Conservation (phyloP, 2,888 invertebrate species). For the Cephus sareptanus region DNA sequence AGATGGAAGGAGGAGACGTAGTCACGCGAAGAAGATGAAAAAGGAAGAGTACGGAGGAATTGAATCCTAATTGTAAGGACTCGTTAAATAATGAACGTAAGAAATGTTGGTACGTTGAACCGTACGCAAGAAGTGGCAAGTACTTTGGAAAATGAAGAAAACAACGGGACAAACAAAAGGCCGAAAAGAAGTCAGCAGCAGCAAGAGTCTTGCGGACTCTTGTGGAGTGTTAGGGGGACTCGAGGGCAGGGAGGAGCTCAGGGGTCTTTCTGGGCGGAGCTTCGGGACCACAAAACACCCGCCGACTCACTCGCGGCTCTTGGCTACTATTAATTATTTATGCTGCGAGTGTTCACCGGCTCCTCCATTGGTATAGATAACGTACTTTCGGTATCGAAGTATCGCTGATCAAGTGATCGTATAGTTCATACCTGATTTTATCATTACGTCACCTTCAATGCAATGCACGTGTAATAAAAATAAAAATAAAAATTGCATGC, state of each 20-base stretch:
- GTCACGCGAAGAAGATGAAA: not conserved
- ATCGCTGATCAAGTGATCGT: not conserved
- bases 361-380: not conserved
- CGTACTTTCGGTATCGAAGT: not conserved
- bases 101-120: not conserved
- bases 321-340: conserved; percentile 65
- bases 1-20: not conserved
- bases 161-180: not conserved
- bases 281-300: conserved; percentile 56
- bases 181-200: not conserved
- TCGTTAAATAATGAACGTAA: not conserved
- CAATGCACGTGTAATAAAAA: too few relatives aligned
- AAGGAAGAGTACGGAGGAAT: not conserved
- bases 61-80: not conserved
- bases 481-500: not conserved
- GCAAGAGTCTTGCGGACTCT: not conserved
- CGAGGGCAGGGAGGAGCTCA: conserved; percentile 61
- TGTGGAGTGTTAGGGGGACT: not conserved
- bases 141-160: not conserved
- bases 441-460: not conserved
- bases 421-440: not conserved
- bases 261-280: conserved; percentile 64
- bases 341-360: conserved; percentile 54
- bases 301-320: conserved; percentile 54
- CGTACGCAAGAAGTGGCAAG: not conserved